Conservation (phyloP, 2,797 vertebrate genomes). For the Thamnophis elegans region DNA sequence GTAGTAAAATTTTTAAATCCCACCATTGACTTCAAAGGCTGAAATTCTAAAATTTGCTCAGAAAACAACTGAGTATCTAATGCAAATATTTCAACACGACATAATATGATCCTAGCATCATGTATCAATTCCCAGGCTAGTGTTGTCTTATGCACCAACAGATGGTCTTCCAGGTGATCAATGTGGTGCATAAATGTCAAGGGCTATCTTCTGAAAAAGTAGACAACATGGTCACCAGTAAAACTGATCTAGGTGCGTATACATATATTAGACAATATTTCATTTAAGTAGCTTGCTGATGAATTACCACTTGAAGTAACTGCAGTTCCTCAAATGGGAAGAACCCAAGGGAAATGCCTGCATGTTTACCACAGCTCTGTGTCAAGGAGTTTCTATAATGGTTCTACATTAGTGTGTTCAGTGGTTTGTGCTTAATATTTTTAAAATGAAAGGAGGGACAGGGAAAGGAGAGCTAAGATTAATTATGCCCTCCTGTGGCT, state of each 20-base stretch:
- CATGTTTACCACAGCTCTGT: not conserved
- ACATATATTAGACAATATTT: not conserved
- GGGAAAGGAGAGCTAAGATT: constrained; percentile 21
- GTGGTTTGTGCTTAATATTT: constrained; percentile 34
- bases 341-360: not conserved
- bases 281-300: not conserved
- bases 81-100: not conserved
- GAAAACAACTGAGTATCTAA: not conserved
- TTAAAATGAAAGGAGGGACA: constrained; percentile 27
- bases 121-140: not conserved
- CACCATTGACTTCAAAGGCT: not conserved
- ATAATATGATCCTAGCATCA: not conserved
- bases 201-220: not conserved
- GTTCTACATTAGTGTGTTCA: constrained; percentile 17
- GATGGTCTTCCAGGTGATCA: not conserved
- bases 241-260: not conserved
- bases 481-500: constrained; percentile 20
- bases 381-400: constrained; percentile 7
- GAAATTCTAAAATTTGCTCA: not conserved
- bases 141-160: not conserved
- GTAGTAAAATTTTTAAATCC: too few species aligned
- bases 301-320: not conserved
- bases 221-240: not conserved
- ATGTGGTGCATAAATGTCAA: not conserved
- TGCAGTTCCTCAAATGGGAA: not conserved